Evolutionary conservation across 1,140 invertebrate species (phyloP), one percentile per base, ranked within the genome.

Genomic region (Gonatopus flavifemur): DNA sequence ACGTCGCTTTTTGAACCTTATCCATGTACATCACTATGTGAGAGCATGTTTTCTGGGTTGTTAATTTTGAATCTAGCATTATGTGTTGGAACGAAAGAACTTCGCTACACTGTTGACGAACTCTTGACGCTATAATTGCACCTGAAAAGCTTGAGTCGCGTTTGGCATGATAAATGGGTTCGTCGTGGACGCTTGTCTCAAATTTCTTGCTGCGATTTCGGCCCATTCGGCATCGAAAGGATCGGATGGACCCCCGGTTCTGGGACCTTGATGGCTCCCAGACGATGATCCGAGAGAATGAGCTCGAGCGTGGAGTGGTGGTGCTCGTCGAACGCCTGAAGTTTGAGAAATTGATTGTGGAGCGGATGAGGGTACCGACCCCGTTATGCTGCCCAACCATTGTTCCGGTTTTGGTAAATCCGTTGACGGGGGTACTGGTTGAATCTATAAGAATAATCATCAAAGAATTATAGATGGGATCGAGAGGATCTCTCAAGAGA

Each of bases 211-310:
- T 0, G 76, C 74, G 5, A 78, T 74, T 18, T 86, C 86, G 1
- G 87, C 89, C 91, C 91, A 93, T 63, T 92, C 91, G 5, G 89
- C 89, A 70, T 93, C 89, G 66, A 93, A 93, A 0, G 91, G 91
- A 79, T 94, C 91, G 6, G 76, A 62, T 1, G 72, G 54, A 10
- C 75, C 72, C 49, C 65, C 67, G n/a, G n/a, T n/a, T 39, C 56
- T 70, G 54, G 51, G 64, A 35, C 61, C 43, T 16, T 66, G 57
- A 24, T 56, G 52, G n/a, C 60, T 69, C 53, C 77, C 69, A 8
- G 69, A 71, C 6, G 69, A 69, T 10, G 83, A 81, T 39, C 84
- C 83, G 5, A 84, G 49, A 0, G 84, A 84, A 38, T 84, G 79
- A 0, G 84, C 80, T 1, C 83, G 80, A 8, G 87, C 84, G 62